Percentiles rank a stretch among this genome's conserved stretches.
phyloP scores from a whole-genome alignment of 2,113 vertebrate species.

The Otis tarda region DNA sequence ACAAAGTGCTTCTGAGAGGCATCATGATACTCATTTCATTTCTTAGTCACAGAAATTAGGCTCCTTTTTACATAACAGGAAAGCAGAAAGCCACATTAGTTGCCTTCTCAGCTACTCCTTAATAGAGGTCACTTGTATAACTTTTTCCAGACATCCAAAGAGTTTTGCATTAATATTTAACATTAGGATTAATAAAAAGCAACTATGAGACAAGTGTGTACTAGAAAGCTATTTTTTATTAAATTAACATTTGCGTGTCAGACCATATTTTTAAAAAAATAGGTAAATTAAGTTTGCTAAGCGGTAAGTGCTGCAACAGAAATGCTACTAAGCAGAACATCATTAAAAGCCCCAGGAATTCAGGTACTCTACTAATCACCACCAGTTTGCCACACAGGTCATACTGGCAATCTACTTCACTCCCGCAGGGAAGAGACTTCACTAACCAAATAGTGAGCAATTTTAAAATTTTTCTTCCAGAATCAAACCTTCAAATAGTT shows the following conservation, averaged over 20 bases:
- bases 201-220: neutral
- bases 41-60: neutral
- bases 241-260: neutral
- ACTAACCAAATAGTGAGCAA: neutral
- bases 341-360: neutral
- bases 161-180: neutral
- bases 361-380: neutral
- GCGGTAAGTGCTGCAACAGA: neutral
- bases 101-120: neutral
- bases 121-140: neutral
- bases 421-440: neutral
- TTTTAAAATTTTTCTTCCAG: too few species aligned
- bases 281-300: neutral
- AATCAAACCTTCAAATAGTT: too few species aligned
- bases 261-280: neutral
- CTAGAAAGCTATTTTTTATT: neutral
- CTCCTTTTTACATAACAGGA: neutral
- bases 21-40: neutral
- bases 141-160: neutral
- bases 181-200: neutral
- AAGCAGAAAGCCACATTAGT: neutral
- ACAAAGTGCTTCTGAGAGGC: neutral
- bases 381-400: too few species aligned
- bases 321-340: neutral
- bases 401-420: neutral